phyloP scores from a whole-genome alignment of 2,113 vertebrate genomes.

The Lasiurus cinereus region DNA sequence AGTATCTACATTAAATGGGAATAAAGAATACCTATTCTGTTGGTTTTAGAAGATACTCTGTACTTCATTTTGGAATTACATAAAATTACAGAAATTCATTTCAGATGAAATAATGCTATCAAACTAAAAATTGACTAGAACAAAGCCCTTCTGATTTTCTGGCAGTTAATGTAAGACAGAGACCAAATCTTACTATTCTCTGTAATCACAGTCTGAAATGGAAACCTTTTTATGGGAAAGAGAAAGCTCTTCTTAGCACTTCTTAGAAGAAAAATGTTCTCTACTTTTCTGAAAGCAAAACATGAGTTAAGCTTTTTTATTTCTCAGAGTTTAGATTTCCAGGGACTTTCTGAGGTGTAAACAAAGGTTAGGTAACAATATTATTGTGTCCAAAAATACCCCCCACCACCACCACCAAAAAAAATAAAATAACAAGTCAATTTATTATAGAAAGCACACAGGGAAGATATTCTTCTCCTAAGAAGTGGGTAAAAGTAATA shows the following conservation, averaged over 20 bases:
- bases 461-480: not conserved
- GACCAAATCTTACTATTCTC: conserved; percentile 17
- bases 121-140: conserved; percentile 35
- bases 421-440: not conserved
- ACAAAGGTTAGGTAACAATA: conserved; percentile 24
- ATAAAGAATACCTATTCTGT: conserved; percentile 32
- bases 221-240: conserved; percentile 11
- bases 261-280: not conserved
- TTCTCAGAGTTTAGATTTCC: conserved; percentile 44
- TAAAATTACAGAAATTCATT: conserved; percentile 42
- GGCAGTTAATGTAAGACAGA: not conserved
- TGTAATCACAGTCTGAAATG: not conserved
- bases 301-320: not conserved
- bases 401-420: not conserved
- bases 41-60: conserved; percentile 23
- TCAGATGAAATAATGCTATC: conserved; percentile 45
- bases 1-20: conserved; percentile 17
- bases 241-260: not conserved
- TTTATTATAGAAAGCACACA: conserved; percentile 3
- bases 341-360: conserved; percentile 1
- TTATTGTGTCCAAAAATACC: not conserved
- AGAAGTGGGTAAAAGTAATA: conserved; percentile 40
- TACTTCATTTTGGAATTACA: conserved; percentile 45
- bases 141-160: not conserved
- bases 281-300: conserved; percentile 34